Evolutionary conservation across 2,888 invertebrate genomes (phyloP).

Genomic region (Lomographa bimaculata): DNA sequence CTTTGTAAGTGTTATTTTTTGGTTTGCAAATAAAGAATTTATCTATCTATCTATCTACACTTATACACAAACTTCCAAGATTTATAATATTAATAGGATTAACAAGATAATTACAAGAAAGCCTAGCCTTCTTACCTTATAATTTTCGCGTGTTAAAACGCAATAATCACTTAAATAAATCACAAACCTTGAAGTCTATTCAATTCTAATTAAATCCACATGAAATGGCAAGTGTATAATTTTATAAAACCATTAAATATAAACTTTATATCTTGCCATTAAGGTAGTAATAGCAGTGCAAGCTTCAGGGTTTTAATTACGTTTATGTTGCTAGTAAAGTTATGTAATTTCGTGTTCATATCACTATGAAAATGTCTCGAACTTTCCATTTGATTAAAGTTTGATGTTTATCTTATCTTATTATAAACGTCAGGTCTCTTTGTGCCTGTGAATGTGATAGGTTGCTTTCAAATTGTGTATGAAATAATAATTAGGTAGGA

Average conservation of each 20-base stretch:
- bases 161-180: constrained; percentile 28
- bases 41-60: no score
- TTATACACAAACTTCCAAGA: no score
- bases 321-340: constrained; percentile 1
- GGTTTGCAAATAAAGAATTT: no score
- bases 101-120: constrained; percentile 14
- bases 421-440: constrained; percentile 10
- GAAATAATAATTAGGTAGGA: constrained; percentile 16
- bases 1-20: no score
- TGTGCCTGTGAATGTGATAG: constrained; percentile 9
- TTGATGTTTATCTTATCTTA: constrained; percentile 12
- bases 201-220: constrained; percentile 6
- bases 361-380: constrained; percentile 20
- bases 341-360: constrained; percentile 18
- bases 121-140: constrained; percentile 4
- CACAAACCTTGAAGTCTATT: constrained; percentile 11
- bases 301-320: no score
- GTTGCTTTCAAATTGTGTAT: constrained; percentile 10
- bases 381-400: constrained; percentile 24
- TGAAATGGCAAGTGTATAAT: constrained; percentile 1
- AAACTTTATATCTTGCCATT: constrained; percentile 12
- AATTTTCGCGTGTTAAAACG: constrained; percentile 22
- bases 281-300: no score
- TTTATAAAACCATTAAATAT: constrained; percentile 6
- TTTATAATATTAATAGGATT: no score